A percentile compares a stretch with the other conserved stretches of the same genome.
Conservation (phyloP, 1,140 invertebrate genomes). For the Drosophila trapezifrons region DNA sequence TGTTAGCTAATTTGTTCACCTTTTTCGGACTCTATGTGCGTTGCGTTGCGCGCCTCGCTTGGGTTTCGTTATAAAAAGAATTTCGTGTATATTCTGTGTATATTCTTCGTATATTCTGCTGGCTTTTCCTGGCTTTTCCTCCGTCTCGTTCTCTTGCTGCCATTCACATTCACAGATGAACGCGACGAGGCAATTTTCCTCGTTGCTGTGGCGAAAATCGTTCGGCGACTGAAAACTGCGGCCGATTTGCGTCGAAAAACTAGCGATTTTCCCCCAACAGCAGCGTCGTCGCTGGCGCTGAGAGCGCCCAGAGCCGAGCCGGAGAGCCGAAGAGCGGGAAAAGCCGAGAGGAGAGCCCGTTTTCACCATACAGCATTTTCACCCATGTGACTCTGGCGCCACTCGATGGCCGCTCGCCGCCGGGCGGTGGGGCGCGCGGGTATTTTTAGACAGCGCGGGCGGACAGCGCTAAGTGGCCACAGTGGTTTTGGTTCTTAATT, state of each 20-base stretch:
- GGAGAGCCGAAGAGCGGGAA: conserved; percentile 30
- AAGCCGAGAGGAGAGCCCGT: conserved; percentile 18
- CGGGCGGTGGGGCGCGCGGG: conserved; percentile 43
- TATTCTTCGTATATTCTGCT: conserved; percentile 39
- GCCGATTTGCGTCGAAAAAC: conserved; percentile 29
- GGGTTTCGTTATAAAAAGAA: conserved; percentile 44
- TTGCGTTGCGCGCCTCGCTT: conserved; percentile 32
- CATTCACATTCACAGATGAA: conserved; percentile 58
- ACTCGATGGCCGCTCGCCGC: conserved; percentile 51
- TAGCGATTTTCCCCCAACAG: conserved; percentile 45
- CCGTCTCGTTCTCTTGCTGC: conserved; percentile 57
- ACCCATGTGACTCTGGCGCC: conserved; percentile 71
- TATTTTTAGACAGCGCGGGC: conserved; percentile 72
- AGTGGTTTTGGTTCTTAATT: conserved; percentile 45
- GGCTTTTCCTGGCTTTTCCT: conserved; percentile 28
- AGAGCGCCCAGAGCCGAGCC: conserved; percentile 15
- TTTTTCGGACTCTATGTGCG: conserved; percentile 40
- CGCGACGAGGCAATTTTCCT: conserved; percentile 58
- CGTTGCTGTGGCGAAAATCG: conserved; percentile 76
- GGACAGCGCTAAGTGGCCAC: conserved; percentile 59
- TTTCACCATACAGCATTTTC: conserved; percentile 58
- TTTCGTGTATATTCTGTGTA: conserved; percentile 47
- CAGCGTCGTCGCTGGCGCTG: conserved; percentile 11
- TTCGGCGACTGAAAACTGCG: conserved; percentile 63
- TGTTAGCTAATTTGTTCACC: conserved; percentile 47